Base-by-base conservation (phyloP, 1,140 invertebrate species). In the Holotrichia oblita region DNA sequence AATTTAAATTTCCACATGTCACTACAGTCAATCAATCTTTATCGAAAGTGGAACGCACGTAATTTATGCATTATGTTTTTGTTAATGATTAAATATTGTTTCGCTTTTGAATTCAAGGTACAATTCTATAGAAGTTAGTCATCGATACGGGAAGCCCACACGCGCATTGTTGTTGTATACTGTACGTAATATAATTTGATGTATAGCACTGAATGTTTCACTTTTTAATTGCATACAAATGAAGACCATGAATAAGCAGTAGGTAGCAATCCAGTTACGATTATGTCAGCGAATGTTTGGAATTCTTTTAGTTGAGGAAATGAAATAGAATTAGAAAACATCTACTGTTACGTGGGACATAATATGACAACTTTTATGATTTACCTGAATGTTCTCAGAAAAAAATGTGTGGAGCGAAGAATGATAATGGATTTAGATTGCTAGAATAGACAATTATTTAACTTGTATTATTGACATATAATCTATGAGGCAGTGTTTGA, bases 151-250 rank as follows among this genome's bases (percentile, higher is more conserved):
- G 12, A 69, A 69, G 12, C 61, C 61, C 61, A 69, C 61, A 69
- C 61, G 61, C 20, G 27, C 61, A 69, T 69, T 69, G 61, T 69
- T 69, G 27, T 69, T 64, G 9, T 9, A 64, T 14, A 22, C 20
- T 64, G n/a, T 22, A 27, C 20, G 12, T 69, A 69, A 69, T 69
- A 6, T 34, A 27, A 69, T 69, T 69, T 24, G 17, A 69, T 69
- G 27, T 34, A 69, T 69, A 69, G n/a, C n/a, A 14, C 17, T 61
- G 59, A 61, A 69, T 69, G 27, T 69, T 22, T 69, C 20, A 69
- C 27, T 69, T 69, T 69, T 69, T 69, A 69, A 69, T 69, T 69
- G 61, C 20, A 69, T 24, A 4, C n/a, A 24, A 24, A 69, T 69
- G 61, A 69, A 69, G 17, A 55, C 22, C 6, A 69, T 27, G 61